These are phyloP conservation scores for Porites rus DNA, from an alignment of 92 coral and sea anemone genomes.

Conservation along the genomic window DNA sequence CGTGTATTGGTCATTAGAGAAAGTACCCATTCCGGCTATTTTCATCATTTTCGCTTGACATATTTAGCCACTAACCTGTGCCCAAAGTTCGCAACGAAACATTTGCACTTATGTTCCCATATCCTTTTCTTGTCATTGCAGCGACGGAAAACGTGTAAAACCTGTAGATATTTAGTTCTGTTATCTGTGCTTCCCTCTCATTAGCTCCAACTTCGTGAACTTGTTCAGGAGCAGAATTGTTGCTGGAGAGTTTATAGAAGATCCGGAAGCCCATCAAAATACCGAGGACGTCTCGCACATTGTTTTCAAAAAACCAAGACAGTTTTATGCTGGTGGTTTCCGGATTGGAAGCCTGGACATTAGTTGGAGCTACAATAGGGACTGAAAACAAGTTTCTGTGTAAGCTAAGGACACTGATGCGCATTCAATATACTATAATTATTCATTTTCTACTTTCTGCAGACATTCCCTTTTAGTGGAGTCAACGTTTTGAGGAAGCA, in stretches of 20 bases:
- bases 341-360: conserved; percentile 41
- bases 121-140: conserved; percentile 59
- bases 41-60: too few relatives aligned
- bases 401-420: background rate
- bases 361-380: conserved; percentile 68
- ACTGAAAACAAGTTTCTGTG: conserved; percentile 30
- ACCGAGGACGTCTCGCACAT: conserved; percentile 50
- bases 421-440: too few relatives aligned
- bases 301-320: conserved; percentile 67
- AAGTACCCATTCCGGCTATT: too few relatives aligned
- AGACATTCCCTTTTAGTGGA: too few relatives aligned
- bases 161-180: conserved; percentile 36
- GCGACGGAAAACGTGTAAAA: conserved; percentile 68
- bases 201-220: background rate
- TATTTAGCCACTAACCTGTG: conserved; percentile 51
- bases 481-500: too few relatives aligned
- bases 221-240: conserved; percentile 28
- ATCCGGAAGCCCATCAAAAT: conserved; percentile 48
- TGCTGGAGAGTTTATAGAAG: conserved; percentile 34
- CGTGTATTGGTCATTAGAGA: too few relatives aligned
- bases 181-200: background rate
- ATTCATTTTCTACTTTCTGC: too few relatives aligned
- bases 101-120: conserved; percentile 57
- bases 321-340: conserved; percentile 42
- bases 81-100: conserved; percentile 69